These are phyloP conservation scores for Lasius platythorax DNA, from an alignment of 2,888 invertebrate genomes.

Conservation along the genomic window DNA sequence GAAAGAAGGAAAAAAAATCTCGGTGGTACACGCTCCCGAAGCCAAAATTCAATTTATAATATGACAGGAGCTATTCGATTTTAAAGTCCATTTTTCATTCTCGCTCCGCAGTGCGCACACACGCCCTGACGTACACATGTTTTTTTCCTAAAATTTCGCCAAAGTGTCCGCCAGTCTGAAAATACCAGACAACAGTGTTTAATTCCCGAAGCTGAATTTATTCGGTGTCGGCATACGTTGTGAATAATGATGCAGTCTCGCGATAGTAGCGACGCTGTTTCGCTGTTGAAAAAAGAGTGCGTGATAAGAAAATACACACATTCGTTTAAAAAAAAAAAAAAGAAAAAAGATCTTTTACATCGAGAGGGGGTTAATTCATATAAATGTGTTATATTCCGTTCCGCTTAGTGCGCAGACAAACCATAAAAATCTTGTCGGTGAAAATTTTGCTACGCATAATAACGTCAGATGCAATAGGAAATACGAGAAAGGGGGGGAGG, in stretches of 20 bases:
- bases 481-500: slow-evolving; percentile 51
- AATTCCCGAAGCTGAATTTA: slow-evolving; percentile 66
- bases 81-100: slow-evolving; percentile 84
- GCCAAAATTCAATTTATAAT: slow-evolving; percentile 84
- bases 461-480: slow-evolving; percentile 51
- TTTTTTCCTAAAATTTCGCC: slow-evolving; percentile 75
- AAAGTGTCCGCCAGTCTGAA: slow-evolving; percentile 73
- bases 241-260: slow-evolving; percentile 49
- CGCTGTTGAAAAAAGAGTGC: slow-evolving; percentile 14
- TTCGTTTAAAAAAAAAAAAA: slow-evolving; percentile 27
- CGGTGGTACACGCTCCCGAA: slow-evolving; percentile 76
- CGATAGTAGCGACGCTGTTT: slow-evolving; percentile 16
- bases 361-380: slow-evolving; percentile 17
- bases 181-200: slow-evolving; percentile 71
- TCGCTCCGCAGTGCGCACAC: slow-evolving; percentile 72
- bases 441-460: slow-evolving; percentile 40
- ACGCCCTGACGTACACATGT: slow-evolving; percentile 71
- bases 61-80: slow-evolving; percentile 84
- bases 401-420: slow-evolving; percentile 29
- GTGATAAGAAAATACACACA: slow-evolving; percentile 31
- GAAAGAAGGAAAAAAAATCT: slow-evolving; percentile 75
- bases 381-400: slow-evolving; percentile 41
- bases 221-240: slow-evolving; percentile 53
- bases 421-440: slow-evolving; percentile 49
- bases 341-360: slow-evolving; percentile 12